phyloP scores from a whole-genome alignment of 2,888 invertebrate genomes.

The Drosophila paranaensis region DNA sequence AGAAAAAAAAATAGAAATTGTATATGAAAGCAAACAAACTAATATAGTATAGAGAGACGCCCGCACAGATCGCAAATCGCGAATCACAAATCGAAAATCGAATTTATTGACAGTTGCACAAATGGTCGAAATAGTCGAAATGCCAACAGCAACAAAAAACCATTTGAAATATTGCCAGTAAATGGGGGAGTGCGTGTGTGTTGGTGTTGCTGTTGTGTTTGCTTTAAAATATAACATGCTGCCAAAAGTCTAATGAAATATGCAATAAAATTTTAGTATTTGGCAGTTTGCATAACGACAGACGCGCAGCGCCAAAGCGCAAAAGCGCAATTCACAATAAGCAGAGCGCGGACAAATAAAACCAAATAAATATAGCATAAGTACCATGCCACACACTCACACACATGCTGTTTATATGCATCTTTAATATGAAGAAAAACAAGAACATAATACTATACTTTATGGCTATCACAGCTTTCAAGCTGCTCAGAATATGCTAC shows the following conservation, averaged over 20 bases:
- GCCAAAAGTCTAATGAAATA: conserved; percentile 78
- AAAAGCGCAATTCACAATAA: conserved; percentile 56
- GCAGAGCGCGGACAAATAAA: conserved; percentile 23
- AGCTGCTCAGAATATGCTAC: neutral
- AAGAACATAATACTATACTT: neutral
- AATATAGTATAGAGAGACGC: conserved; percentile 29
- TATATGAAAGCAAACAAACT: neutral
- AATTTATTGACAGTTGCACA: conserved; percentile 76
- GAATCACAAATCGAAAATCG: conserved; percentile 74
- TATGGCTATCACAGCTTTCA: neutral
- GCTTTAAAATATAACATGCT: conserved; percentile 65
- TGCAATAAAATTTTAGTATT: conserved; percentile 79
- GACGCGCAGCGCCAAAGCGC: conserved; percentile 10
- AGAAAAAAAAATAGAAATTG: no score
- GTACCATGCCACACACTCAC: neutral
- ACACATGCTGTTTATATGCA: neutral
- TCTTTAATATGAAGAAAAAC: conserved; percentile 10
- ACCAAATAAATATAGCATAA: conserved; percentile 41
- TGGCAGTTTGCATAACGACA: conserved; percentile 59
- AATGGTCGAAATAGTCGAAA: conserved; percentile 65
- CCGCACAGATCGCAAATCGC: conserved; percentile 49
- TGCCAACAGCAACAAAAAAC: conserved; percentile 47
- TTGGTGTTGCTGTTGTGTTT: conserved; percentile 23
- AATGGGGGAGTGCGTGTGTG: conserved; percentile 9
- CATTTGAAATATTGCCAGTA: conserved; percentile 70